Percentiles rank a stretch among this genome's conserved stretches.
phyloP scores from a whole-genome alignment of 2,888 invertebrate species.

The Nomada ferruginata region DNA sequence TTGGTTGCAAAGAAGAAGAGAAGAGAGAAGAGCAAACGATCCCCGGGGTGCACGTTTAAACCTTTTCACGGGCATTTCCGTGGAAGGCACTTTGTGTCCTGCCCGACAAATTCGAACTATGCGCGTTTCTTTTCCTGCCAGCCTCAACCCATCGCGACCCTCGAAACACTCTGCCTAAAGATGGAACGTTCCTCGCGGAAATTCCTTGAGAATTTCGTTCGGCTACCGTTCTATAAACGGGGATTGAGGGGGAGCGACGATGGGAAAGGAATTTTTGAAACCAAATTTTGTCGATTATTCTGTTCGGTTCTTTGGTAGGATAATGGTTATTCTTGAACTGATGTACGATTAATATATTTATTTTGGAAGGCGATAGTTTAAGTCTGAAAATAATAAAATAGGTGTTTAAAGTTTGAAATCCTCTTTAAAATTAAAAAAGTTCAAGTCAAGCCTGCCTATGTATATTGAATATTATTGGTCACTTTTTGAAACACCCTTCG shows the following conservation, averaged over 20 bases:
- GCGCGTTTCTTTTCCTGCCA: conserved; percentile 46
- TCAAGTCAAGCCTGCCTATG: no score
- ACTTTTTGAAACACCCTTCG: no score
- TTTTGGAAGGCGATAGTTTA: no score
- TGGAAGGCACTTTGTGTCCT: conserved; percentile 66
- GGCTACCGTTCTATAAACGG: not conserved
- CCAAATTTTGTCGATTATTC: not conserved
- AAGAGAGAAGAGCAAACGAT: conserved; percentile 59
- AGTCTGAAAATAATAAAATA: no score
- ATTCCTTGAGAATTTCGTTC: conserved; percentile 22
- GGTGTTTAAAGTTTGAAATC: no score
- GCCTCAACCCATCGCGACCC: not conserved
- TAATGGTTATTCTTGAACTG: no score
- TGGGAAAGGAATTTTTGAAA: not conserved
- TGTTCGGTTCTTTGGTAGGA: not conserved
- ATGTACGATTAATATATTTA: no score
- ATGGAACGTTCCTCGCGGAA: conserved; percentile 25
- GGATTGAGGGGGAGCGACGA: not conserved
- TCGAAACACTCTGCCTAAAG: conserved; percentile 44
- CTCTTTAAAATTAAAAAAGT: no score
- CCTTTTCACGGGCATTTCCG: conserved; percentile 69
- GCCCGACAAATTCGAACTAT: conserved; percentile 64
- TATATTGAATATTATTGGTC: no score
- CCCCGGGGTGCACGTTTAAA: conserved; percentile 64
- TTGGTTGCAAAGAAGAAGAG: conserved; percentile 8